Base-by-base conservation (phyloP, 2,113 vertebrate genomes). In the Motacilla tschutschensis region DNA sequence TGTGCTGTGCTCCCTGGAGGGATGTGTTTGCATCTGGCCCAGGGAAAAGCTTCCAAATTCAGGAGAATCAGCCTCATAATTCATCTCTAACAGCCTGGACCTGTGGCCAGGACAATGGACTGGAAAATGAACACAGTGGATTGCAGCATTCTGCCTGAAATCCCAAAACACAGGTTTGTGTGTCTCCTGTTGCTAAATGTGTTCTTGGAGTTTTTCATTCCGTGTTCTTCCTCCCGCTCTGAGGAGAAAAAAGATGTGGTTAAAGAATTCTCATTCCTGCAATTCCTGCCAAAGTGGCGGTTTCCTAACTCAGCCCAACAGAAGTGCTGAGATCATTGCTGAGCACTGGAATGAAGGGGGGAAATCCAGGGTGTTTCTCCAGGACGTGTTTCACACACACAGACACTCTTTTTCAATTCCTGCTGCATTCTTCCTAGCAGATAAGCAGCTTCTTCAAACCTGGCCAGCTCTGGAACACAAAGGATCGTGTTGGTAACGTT, bases 401-500 rank as follows among this genome's bases (percentile, higher is more conserved):
- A 4, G 48, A 24, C 46, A 10, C 14, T 2, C 36, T 31, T 64
- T 40, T 10, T 35, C 6, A 28, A 43, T 73, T 29, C 58, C 67
- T 66, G 2, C 46, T 71, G 77, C n/a, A 5, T 62, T 54, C 48
- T 66, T 79, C 51, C 64, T n/a, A 9, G 24, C 50, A 33, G 46
- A 28, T 9, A 12, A 47, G 40, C 63, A 59, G 62, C 87, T 36
- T 8, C 22, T 59, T 57, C 10, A 24, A 29, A 35, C 25, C 50
- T 58, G 54, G 33, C 14, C 58, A 12, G 17, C 65, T 1, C 25
- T 38, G 26, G 38, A 35, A 4, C 43, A 0, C 3, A 3, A 41
- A 51, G 47, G 54, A 10, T 62, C 1, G 0, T 33, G 1, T 4
- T 10, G 67, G 5, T 44, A 10, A 22, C 2, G 5, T 5, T 17